phyloP scores from a whole-genome alignment of 2,888 invertebrate species.

The Crocallis elinguaria region DNA sequence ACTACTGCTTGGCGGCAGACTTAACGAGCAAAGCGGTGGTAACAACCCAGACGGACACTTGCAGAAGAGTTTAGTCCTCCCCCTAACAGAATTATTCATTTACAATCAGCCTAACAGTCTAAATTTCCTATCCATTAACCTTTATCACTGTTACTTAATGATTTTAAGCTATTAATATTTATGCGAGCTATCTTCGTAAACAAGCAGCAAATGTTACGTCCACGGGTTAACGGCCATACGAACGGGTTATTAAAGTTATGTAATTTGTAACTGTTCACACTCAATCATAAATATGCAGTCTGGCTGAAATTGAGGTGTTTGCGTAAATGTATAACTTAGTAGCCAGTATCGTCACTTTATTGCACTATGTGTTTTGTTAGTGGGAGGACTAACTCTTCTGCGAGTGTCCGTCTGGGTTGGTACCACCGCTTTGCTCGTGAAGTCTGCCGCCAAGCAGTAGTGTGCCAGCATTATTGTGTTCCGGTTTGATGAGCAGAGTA shows the following conservation, averaged over 20 bases:
- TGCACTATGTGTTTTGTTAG: background rate
- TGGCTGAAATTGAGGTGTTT: background rate
- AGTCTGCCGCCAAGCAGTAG: no score
- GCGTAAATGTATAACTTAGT: background rate
- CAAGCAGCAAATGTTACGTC: background rate
- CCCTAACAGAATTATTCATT: no score
- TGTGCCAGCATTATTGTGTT: no score
- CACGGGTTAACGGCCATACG: background rate
- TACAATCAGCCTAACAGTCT: background rate
- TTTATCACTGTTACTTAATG: slow-evolving; percentile 1
- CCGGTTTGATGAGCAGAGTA: no score
- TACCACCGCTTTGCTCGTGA: no score
- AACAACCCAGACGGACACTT: no score
- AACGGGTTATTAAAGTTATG: slow-evolving; percentile 2
- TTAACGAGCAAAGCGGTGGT: no score
- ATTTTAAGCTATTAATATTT: background rate
- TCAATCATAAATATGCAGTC: background rate
- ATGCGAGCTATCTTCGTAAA: slow-evolving; percentile 1
- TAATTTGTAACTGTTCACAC: background rate
- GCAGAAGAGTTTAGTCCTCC: no score
- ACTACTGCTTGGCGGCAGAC: no score
- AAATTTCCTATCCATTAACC: slow-evolving; percentile 3
- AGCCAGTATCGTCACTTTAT: background rate
- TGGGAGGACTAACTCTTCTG: no score
- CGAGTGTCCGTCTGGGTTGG: no score